phyloP scores from a whole-genome alignment of 2,797 vertebrate species.

The Myotis vivesi region DNA sequence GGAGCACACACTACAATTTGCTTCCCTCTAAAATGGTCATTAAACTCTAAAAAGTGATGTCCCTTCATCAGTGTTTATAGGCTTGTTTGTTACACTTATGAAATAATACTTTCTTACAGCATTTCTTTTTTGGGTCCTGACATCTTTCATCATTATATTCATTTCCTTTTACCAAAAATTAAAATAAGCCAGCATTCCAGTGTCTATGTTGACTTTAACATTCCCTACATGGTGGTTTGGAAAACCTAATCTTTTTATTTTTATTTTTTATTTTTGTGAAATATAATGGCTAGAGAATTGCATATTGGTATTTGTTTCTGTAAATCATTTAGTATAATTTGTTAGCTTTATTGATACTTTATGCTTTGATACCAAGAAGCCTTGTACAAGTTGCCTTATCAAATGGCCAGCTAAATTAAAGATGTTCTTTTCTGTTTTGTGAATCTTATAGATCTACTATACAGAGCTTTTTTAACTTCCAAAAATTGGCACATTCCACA shows the following conservation, averaged over 20 bases:
- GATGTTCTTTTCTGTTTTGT: constrained; percentile 6
- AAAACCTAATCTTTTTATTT: not conserved
- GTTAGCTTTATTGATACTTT: constrained; percentile 27
- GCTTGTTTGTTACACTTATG: not conserved
- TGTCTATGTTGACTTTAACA: constrained; percentile 20
- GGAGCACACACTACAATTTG: not conserved
- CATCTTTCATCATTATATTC: constrained; percentile 10
- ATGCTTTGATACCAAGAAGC: constrained; percentile 49
- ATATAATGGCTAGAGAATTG: constrained; percentile 54
- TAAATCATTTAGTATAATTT: constrained; percentile 22
- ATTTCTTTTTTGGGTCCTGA: constrained; percentile 9
- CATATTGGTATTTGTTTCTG: constrained; percentile 35
- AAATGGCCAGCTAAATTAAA: constrained; percentile 50
- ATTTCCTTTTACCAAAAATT: constrained; percentile 37
- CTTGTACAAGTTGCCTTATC: constrained; percentile 49
- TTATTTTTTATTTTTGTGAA: constrained; percentile 23
- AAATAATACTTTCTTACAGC: not conserved
- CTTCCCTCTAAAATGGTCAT: not conserved
- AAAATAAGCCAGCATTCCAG: constrained; percentile 49
- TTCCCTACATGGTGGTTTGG: constrained; percentile 32
- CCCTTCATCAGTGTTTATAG: not conserved
- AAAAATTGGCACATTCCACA: constrained; percentile 46
- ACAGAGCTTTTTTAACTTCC: constrained; percentile 34
- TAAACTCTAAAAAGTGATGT: constrained; percentile 33
- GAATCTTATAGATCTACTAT: not conserved